These are phyloP conservation scores for Desmodus rotundus DNA, from an alignment of 2,113 vertebrate genomes.

Conservation along the genomic window DNA sequence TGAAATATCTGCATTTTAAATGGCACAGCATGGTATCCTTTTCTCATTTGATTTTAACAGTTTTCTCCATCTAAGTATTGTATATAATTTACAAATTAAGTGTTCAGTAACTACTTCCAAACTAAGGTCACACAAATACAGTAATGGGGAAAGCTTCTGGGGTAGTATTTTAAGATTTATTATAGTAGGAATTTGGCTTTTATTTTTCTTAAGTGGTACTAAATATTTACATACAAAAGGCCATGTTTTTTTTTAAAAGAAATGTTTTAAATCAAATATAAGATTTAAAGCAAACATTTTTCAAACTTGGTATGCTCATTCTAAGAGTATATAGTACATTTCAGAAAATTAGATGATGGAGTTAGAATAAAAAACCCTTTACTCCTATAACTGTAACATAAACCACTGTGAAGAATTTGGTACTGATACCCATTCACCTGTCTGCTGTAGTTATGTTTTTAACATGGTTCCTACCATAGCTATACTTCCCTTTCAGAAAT, in stretches of 20 bases:
- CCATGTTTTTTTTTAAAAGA: background rate
- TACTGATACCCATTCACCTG: background rate
- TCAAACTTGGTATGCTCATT: background rate
- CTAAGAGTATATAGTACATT: background rate
- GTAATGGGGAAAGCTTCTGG: background rate
- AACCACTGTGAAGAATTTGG: slow-evolving; percentile 6
- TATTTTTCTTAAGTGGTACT: background rate
- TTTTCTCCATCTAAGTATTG: slow-evolving; percentile 2
- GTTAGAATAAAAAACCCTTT: background rate
- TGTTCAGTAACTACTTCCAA: background rate
- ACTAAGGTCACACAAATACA: background rate
- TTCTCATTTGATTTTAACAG: background rate
- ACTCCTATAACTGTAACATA: background rate
- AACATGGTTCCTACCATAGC: background rate
- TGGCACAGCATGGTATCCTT: background rate
- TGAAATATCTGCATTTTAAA: slow-evolving; percentile 15
- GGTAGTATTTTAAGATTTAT: background rate
- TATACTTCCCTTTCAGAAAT: slow-evolving; percentile 3
- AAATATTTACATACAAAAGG: background rate
- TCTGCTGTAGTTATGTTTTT: slow-evolving; percentile 18
- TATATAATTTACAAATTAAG: background rate
- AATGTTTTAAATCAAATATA: background rate
- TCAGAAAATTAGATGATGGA: background rate
- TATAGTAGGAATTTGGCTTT: background rate
- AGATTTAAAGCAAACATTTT: background rate